A percentile compares a stretch with the other conserved stretches of the same genome.
phyloP scores from a whole-genome alignment of 2,113 vertebrate genomes.

The Jacana jacana region DNA sequence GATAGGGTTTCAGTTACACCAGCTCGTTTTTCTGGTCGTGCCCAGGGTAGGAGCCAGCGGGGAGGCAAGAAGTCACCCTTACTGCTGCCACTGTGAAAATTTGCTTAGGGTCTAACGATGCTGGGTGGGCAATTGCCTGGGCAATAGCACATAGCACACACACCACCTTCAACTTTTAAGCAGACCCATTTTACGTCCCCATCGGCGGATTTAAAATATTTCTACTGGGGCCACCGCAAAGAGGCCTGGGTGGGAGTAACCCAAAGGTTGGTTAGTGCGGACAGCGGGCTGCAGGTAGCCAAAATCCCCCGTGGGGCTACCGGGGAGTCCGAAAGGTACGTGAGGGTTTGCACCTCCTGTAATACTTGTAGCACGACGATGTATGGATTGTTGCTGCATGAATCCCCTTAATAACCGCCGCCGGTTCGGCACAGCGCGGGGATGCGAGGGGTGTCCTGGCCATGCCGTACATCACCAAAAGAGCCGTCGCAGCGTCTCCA shows the following conservation, averaged over 20 bases:
- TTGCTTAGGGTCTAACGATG: neutral
- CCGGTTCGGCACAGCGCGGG: neutral
- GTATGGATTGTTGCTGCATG: slow-evolving; percentile 13
- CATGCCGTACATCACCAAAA: neutral
- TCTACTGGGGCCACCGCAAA: neutral
- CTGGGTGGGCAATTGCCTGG: neutral
- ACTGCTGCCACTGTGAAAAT: neutral
- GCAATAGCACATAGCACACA: neutral
- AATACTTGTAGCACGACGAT: neutral
- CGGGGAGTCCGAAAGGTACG: neutral
- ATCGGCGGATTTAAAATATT: neutral
- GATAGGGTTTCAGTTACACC: neutral
- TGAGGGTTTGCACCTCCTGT: neutral
- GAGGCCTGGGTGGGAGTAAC: neutral
- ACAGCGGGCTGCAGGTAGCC: neutral
- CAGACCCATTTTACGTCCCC: neutral
- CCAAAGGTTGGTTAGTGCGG: neutral
- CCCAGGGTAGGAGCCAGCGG: neutral
- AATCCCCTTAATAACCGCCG: slow-evolving; percentile 38
- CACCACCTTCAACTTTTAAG: slow-evolving; percentile 42
- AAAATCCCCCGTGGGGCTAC: neutral
- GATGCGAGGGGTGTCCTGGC: slow-evolving; percentile 36
- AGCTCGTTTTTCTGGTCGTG: neutral
- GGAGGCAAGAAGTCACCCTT: neutral
- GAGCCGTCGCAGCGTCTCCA: neutral